Base-by-base conservation (phyloP, 2,888 invertebrate genomes). In the Saturnia japonica region DNA sequence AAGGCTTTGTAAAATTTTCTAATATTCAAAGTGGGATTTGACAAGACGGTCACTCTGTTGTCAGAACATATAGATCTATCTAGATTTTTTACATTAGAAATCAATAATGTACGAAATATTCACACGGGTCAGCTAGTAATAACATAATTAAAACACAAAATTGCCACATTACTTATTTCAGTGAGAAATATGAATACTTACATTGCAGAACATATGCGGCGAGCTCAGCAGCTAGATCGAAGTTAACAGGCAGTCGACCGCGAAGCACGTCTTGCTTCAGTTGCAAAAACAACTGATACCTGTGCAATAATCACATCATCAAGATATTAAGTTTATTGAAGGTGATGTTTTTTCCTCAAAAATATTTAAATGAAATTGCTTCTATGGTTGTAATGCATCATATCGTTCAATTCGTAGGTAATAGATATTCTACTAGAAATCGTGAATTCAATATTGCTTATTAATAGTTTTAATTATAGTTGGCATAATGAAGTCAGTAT, bases 281-380 rank as follows among this genome's bases (percentile, higher is more conserved):
- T 95, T 99, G 99, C 82, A 99, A 95, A 91, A 99, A 99, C 91
- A 99, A 97, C 94, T 99, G 99, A 94, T 99, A 99, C 95, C 99
- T 98, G 84, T 34, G 25, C n/a, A 67, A 67, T 64, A 67, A 66
- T 43, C 64, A 43, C 25, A n/a, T n/a, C n/a, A n/a, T n/a, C n/a
- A n/a, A 43, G 11, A 43, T 42, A 62, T 67, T 60, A 69, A 43
- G 43, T 43, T 43, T 45, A 45, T 45, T 45, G 14, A 45, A 12
- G 1, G 6, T 34, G 6, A 34, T 34, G 6, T 16, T 3, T 19
- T 47, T 47, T 47, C 6, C 16, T 16, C 45, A n/a, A 19, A 19
- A 19, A 47, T 47, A 47, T 47, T 19, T 19, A 47, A 47, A n/a
- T 6, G 7, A 47, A 16, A 47, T 47, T 6, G 6, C 19, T 47